phyloP scores from a whole-genome alignment of 2,797 vertebrate species.

The Lates japonicus region DNA sequence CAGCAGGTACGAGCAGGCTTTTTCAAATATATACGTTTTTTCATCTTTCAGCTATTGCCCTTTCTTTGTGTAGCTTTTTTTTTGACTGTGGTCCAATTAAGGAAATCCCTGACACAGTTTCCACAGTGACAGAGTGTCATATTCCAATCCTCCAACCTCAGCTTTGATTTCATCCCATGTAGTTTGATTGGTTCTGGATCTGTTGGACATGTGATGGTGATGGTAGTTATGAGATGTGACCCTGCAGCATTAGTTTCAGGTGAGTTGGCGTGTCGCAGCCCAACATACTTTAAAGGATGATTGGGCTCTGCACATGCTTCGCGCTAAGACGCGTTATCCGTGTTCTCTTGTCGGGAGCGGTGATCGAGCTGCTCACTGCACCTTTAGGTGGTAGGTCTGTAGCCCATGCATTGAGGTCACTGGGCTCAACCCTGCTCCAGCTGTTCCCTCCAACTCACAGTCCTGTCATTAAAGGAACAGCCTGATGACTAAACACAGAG shows the following conservation, averaged over 20 bases:
- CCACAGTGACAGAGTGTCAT: constrained; percentile 73
- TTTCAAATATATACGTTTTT: constrained; percentile 36
- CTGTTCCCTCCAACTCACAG: constrained; percentile 71
- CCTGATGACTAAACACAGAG: constrained; percentile 78
- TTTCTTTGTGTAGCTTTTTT: constrained; percentile 10
- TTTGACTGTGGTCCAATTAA: constrained; percentile 75
- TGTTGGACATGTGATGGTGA: constrained; percentile 68
- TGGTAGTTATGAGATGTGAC: constrained; percentile 50
- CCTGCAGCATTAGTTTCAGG: too few relatives aligned
- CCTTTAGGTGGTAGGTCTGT: constrained; percentile 71
- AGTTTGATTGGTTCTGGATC: constrained; percentile 70
- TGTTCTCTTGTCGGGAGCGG: constrained; percentile 61
- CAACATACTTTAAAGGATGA: constrained; percentile 42
- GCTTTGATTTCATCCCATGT: constrained; percentile 70
- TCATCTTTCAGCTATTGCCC: constrained; percentile 30
- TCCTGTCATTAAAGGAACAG: constrained; percentile 66
- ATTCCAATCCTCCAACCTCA: constrained; percentile 49
- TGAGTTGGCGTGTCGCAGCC: constrained; percentile 21
- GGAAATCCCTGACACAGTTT: constrained; percentile 68
- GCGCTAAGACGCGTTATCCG: constrained; percentile 35
- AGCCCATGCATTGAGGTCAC: constrained; percentile 80
- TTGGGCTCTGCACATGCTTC: constrained; percentile 38
- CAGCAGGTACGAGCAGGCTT: constrained; percentile 5
- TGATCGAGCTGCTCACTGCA: constrained; percentile 61
- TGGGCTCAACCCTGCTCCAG: constrained; percentile 67